Percentiles rank a stretch among this genome's conserved stretches.
These are phyloP conservation scores for Semaprochilodus insignis DNA, from an alignment of 2,797 vertebrate genomes.

Conservation along the genomic window DNA sequence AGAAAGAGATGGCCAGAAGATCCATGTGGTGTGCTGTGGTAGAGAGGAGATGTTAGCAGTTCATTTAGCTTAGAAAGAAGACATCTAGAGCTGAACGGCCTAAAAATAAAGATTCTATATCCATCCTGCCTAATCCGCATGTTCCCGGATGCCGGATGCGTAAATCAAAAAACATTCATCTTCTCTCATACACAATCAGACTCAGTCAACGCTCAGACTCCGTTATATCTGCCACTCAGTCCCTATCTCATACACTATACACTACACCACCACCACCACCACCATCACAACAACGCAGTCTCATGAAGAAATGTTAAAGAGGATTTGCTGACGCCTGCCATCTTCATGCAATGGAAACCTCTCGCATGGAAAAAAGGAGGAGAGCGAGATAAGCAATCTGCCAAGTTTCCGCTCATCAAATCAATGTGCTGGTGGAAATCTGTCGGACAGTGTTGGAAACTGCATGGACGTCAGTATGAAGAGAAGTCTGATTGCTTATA, in stretches of 20 bases:
- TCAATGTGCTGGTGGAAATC: background rate
- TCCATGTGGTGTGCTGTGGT: too few species aligned
- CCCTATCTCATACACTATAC: background rate
- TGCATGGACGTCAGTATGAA: background rate
- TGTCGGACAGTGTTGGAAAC: background rate
- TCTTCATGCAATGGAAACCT: conserved; percentile 20
- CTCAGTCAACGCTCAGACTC: background rate
- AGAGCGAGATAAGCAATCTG: conserved; percentile 17
- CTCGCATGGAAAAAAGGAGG: background rate
- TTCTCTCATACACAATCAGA: background rate
- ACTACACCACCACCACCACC: too few species aligned
- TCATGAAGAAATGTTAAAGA: background rate
- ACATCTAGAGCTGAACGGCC: background rate
- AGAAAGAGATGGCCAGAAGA: too few species aligned
- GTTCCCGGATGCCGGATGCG: conserved; percentile 3
- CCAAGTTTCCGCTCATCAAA: background rate
- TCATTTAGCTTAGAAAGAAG: background rate
- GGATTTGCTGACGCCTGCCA: conserved; percentile 11
- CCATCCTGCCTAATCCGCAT: background rate
- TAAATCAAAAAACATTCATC: conserved; percentile 8
- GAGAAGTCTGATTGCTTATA: background rate
- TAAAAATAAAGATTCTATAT: conserved; percentile 8
- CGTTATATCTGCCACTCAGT: background rate
- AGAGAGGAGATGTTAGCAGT: background rate
- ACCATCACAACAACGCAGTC: background rate